Conservation (phyloP, 2,888 invertebrate species). For the Caenorhabditis plicata region DNA sequence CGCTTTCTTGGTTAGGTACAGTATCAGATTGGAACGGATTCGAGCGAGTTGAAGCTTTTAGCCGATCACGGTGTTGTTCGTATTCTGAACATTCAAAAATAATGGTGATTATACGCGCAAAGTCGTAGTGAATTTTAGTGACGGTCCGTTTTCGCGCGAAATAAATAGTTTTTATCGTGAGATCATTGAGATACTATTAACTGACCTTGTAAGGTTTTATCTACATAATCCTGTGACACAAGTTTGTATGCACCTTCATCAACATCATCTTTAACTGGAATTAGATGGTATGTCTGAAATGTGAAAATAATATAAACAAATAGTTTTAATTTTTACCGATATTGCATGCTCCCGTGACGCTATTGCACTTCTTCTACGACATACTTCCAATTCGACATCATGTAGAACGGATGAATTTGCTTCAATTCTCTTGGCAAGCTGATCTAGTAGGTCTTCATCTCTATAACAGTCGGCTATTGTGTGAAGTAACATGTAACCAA, state of each 20-base stretch:
- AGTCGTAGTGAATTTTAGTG: too few relatives aligned
- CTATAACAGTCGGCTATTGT: not conserved
- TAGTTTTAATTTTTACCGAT: conserved; percentile 16
- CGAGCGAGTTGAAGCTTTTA: conserved; percentile 19
- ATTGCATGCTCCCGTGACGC: conserved; percentile 19
- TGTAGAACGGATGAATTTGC: conserved; percentile 6
- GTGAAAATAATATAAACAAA: not conserved
- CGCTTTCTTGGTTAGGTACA: conserved; percentile 2
- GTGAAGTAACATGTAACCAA: not conserved
- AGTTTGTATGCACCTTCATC: conserved; percentile 23
- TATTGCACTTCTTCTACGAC: conserved; percentile 22
- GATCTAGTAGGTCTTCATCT: not conserved
- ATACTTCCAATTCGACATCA: conserved; percentile 24
- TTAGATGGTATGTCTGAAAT: conserved; percentile 33
- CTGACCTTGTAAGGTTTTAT: conserved; percentile 16
- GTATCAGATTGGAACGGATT: conserved; percentile 23
- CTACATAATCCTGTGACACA: conserved; percentile 20
- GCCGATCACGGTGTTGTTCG: conserved; percentile 31
- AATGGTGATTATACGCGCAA: not conserved
- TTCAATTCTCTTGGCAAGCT: conserved; percentile 10
- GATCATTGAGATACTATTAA: too few relatives aligned
- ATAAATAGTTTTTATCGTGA: too few relatives aligned
- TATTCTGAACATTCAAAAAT: conserved; percentile 24
- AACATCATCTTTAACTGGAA: conserved; percentile 27
- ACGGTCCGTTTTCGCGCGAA: too few relatives aligned